Percentiles rank a stretch among this genome's conserved stretches.
phyloP scores from a whole-genome alignment of 2,113 vertebrate species.

The Colossoma macropomum region DNA sequence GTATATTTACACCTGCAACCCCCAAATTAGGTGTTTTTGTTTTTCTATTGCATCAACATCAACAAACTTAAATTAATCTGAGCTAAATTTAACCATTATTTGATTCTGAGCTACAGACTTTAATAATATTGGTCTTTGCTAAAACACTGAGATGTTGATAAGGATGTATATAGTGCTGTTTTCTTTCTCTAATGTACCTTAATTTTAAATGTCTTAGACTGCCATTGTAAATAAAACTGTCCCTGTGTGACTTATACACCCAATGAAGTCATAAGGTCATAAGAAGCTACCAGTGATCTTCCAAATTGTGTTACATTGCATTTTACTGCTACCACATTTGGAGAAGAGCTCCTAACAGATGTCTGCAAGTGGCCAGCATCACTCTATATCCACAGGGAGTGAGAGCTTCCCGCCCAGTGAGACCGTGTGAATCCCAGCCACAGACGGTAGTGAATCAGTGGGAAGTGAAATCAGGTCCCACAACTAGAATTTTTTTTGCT shows the following conservation, averaged over 20 bases:
- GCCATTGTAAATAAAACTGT: neutral
- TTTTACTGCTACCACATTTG: neutral
- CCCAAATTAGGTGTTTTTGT: no score
- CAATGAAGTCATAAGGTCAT: neutral
- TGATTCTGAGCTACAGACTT: no score
- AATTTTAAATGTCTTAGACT: no score
- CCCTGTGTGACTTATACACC: neutral
- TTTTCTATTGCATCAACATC: no score
- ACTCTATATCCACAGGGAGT: neutral
- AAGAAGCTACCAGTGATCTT: neutral
- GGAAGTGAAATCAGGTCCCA: neutral
- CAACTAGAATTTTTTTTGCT: neutral
- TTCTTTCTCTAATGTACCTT: no score
- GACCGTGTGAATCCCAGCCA: neutral
- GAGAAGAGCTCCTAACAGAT: neutral
- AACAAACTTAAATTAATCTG: no score
- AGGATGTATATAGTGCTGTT: no score
- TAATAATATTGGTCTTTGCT: no score
- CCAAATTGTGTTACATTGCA: neutral
- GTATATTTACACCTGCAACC: no score
- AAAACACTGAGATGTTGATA: no score
- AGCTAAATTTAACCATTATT: no score
- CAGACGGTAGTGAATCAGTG: neutral
- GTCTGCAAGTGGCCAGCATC: neutral
- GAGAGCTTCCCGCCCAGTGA: neutral